Conservation (phyloP, 2,888 invertebrate genomes). For the Leptinotarsa haldemani region DNA sequence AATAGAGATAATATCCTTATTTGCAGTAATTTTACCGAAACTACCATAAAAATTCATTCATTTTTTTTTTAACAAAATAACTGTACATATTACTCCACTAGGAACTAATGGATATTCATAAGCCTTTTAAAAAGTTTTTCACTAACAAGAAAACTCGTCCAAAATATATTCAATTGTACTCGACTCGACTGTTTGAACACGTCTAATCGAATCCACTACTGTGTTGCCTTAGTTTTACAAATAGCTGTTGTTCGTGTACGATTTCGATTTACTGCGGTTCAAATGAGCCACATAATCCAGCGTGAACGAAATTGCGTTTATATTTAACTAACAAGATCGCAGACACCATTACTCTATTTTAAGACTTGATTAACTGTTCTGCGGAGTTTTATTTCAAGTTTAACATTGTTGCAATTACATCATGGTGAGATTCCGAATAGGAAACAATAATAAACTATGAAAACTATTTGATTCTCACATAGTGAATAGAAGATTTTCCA, state of each 20-base stretch:
- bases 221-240: conserved; percentile 1
- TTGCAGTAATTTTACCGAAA: too few relatives aligned
- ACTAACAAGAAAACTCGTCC: too few relatives aligned
- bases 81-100: too few relatives aligned
- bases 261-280: conserved; percentile 22
- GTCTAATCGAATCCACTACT: neutral
- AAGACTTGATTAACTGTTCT: conserved; percentile 23
- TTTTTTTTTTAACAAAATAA: too few relatives aligned
- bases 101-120: too few relatives aligned
- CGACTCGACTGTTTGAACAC: neutral
- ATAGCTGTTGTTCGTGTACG: conserved; percentile 4
- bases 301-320: conserved; percentile 23
- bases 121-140: too few relatives aligned
- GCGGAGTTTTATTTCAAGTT: conserved; percentile 19
- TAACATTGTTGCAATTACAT: conserved; percentile 15
- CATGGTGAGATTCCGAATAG: conserved; percentile 2
- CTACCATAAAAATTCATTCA: too few relatives aligned
- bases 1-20: too few relatives aligned
- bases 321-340: conserved; percentile 27
- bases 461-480: neutral
- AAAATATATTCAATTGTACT: too few relatives aligned
- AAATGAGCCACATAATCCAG: conserved; percentile 27
- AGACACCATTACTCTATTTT: conserved; percentile 26
- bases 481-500: neutral
- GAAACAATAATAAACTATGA: neutral